A percentile compares a stretch with the other conserved stretches of the same genome.
These are phyloP conservation scores for Portevinia maculata DNA, from an alignment of 2,888 invertebrate genomes.

Conservation along the genomic window DNA sequence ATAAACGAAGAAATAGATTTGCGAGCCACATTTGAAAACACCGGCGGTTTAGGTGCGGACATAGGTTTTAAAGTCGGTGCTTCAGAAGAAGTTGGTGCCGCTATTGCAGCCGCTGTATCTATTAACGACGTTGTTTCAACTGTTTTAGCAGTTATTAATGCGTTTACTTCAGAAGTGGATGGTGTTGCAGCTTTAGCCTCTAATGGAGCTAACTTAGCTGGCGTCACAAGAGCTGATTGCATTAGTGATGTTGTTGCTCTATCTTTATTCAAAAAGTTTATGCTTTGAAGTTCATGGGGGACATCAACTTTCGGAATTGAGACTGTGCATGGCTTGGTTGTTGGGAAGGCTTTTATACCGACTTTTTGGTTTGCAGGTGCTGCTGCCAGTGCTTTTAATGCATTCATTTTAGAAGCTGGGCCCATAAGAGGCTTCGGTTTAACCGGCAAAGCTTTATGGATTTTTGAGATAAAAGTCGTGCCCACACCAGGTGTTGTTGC, in stretches of 20 bases:
- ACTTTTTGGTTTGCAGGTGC: background rate
- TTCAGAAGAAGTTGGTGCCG: background rate
- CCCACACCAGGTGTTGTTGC: background rate
- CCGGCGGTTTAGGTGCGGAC: background rate
- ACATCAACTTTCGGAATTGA: slow-evolving; percentile 14
- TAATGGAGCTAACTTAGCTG: no score
- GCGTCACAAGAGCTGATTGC: no score
- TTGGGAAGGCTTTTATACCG: background rate
- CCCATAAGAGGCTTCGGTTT: slow-evolving; percentile 38
- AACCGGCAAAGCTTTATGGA: background rate
- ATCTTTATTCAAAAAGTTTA: background rate
- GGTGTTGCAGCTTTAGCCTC: background rate
- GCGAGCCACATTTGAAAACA: background rate
- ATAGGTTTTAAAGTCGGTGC: background rate
- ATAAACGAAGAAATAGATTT: background rate
- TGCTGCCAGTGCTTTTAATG: slow-evolving; percentile 7
- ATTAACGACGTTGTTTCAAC: no score
- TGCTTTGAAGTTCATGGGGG: background rate
- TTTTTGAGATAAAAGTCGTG: background rate
- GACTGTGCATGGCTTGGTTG: slow-evolving; percentile 8
- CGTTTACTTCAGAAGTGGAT: background rate
- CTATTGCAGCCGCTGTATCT: no score
- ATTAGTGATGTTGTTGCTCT: no score
- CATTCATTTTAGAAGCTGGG: slow-evolving; percentile 51
- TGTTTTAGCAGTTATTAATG: background rate